phyloP scores from a whole-genome alignment of 64 coral and sea anemone genomes.

The Platygyra sinensis region DNA sequence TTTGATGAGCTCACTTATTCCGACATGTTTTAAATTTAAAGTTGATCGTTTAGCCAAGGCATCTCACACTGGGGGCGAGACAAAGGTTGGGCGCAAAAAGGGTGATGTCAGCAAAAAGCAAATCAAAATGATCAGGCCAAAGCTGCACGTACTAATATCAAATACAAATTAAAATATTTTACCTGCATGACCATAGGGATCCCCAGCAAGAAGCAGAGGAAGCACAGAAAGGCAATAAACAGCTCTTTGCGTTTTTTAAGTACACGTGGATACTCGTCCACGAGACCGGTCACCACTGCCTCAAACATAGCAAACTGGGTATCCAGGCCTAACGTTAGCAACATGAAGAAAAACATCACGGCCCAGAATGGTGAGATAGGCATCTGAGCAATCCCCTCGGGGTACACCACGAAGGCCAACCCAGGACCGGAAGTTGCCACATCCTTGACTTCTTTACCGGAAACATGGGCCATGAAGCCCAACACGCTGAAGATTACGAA shows the following conservation, averaged over 20 bases:
- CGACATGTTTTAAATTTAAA: too few species aligned
- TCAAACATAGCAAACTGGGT: slow-evolving; percentile 99
- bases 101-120: too few species aligned
- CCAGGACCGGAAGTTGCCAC: slow-evolving; percentile 93
- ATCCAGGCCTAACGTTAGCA: slow-evolving; percentile 91
- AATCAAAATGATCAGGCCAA: too few species aligned
- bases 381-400: slow-evolving; percentile 98
- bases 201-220: slow-evolving; percentile 83
- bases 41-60: too few species aligned
- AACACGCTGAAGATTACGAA: slow-evolving; percentile 98
- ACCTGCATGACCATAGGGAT: slow-evolving; percentile 93
- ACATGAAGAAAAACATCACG: slow-evolving; percentile 96
- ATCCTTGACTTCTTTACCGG: slow-evolving; percentile 78
- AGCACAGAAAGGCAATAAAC: slow-evolving; percentile 87
- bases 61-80: too few species aligned
- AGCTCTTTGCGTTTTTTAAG: slow-evolving; percentile 91
- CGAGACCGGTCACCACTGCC: slow-evolving; percentile 90
- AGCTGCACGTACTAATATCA: too few species aligned
- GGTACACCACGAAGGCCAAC: slow-evolving; percentile 96
- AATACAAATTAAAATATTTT: not conserved
- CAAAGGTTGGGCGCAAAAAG: too few species aligned
- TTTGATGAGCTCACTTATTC: too few species aligned
- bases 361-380: slow-evolving; percentile 96
- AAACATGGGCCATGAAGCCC: slow-evolving; percentile 91
- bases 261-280: slow-evolving; percentile 79